These are phyloP conservation scores for Sminthurides aquaticus DNA, from an alignment of 2,888 invertebrate genomes.

Conservation along the genomic window DNA sequence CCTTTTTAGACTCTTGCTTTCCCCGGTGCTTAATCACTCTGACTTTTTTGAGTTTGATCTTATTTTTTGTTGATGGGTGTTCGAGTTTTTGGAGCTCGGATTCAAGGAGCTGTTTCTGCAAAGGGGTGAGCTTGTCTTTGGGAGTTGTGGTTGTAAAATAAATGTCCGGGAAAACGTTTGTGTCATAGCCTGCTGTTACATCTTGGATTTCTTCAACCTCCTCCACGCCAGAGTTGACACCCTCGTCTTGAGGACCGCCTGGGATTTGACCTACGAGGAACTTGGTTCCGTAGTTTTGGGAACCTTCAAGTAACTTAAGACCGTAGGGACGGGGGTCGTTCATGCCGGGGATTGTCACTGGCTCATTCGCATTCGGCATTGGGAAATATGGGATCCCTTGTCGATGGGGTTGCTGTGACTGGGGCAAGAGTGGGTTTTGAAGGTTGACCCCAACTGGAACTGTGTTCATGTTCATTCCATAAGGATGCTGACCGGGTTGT, in stretches of 20 bases:
- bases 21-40: constrained; percentile 19
- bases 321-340: constrained; percentile 29
- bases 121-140: constrained; percentile 17
- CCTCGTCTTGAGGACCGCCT: background rate
- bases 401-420: constrained; percentile 4
- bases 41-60: constrained; percentile 24
- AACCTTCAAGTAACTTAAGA: constrained; percentile 32
- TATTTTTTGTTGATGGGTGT: constrained; percentile 13
- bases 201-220: background rate
- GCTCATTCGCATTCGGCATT: background rate
- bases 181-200: constrained; percentile 35
- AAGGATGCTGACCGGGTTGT: background rate
- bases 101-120: background rate
- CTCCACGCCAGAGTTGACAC: background rate
- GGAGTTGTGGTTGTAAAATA: constrained; percentile 41
- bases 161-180: constrained; percentile 42
- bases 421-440: background rate
- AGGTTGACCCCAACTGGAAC: background rate
- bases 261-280: constrained; percentile 18
- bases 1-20: background rate
- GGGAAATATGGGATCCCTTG: constrained; percentile 13
- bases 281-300: constrained; percentile 37
- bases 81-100: background rate
- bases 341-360: background rate
- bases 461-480: background rate